Percentiles rank a stretch among this genome's conserved stretches.
Conservation (phyloP, 2,113 vertebrate species). For the Hemibagrus wyckioides region DNA sequence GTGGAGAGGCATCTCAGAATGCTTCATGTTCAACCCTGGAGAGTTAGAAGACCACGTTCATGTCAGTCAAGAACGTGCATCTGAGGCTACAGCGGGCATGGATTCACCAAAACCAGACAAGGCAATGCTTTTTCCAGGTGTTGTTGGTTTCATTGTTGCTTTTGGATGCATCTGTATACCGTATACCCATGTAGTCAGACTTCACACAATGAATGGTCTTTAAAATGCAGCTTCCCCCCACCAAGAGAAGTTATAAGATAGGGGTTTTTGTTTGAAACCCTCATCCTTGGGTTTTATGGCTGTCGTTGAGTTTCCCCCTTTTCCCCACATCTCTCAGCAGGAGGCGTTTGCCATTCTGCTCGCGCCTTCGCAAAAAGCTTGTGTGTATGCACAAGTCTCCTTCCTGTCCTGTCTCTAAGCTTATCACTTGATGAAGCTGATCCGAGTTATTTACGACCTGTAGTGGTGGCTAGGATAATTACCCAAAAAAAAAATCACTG, state of each 20-base stretch:
- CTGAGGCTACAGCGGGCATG: not conserved
- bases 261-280: slow-evolving; percentile 41
- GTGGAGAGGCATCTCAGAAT: not conserved
- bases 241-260: not conserved
- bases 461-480: not conserved
- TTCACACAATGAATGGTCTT: no score
- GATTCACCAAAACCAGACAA: not conserved
- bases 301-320: slow-evolving; percentile 32
- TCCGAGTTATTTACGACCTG: slow-evolving; percentile 55
- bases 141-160: not conserved
- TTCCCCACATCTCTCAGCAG: slow-evolving; percentile 30
- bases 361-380: slow-evolving; percentile 46
- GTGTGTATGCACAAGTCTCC: slow-evolving; percentile 41
- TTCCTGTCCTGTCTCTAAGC: slow-evolving; percentile 44
- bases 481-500: not conserved
- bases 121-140: not conserved
- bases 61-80: not conserved
- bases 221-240: not conserved
- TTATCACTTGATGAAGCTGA: slow-evolving; percentile 53
- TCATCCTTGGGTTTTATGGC: slow-evolving; percentile 42
- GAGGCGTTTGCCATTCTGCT: slow-evolving; percentile 48
- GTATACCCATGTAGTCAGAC: no score
- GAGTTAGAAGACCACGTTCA: not conserved
- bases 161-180: no score
- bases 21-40: not conserved